Evolutionary conservation across 2,888 invertebrate species (phyloP).

Genomic region (Rhagium mordax): DNA sequence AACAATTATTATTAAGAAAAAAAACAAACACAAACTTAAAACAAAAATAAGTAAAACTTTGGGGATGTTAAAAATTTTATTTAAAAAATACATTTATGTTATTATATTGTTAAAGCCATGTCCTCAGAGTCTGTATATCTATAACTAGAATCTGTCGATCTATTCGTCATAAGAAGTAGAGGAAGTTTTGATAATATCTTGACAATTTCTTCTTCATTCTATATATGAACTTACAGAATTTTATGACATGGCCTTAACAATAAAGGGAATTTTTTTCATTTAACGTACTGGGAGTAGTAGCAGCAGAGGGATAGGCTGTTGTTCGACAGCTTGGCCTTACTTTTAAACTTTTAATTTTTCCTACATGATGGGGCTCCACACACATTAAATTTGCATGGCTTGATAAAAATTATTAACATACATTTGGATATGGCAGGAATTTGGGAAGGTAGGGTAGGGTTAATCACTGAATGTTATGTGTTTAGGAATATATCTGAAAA

Average conservation of each 20-base stretch:
- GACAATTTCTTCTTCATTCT: too few relatives aligned
- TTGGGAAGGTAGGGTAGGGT: slow-evolving; percentile 25
- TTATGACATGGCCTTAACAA: not conserved
- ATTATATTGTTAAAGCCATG: not conserved
- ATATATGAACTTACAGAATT: not conserved
- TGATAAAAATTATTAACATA: slow-evolving; percentile 8
- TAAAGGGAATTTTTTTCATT: not conserved
- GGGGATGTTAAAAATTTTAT: not conserved
- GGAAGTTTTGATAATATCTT: too few relatives aligned
- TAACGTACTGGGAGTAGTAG: too few relatives aligned
- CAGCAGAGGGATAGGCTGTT: not conserved
- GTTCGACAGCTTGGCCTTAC: not conserved
- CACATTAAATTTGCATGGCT: not conserved
- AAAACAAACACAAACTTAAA: not conserved
- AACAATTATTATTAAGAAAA: slow-evolving; percentile 18
- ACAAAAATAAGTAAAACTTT: not conserved
- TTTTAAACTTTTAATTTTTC: not conserved
- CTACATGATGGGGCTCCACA: not conserved
- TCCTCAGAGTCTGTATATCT: not conserved
- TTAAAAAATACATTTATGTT: not conserved
- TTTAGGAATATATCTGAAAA: slow-evolving; percentile 66
- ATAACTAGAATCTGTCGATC: too few relatives aligned
- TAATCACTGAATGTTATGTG: slow-evolving; percentile 61
- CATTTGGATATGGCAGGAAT: not conserved
- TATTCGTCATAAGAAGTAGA: too few relatives aligned